Evolutionary conservation across 2,113 vertebrate species (phyloP).

Genomic region (Boulengerochromis microlepis): DNA sequence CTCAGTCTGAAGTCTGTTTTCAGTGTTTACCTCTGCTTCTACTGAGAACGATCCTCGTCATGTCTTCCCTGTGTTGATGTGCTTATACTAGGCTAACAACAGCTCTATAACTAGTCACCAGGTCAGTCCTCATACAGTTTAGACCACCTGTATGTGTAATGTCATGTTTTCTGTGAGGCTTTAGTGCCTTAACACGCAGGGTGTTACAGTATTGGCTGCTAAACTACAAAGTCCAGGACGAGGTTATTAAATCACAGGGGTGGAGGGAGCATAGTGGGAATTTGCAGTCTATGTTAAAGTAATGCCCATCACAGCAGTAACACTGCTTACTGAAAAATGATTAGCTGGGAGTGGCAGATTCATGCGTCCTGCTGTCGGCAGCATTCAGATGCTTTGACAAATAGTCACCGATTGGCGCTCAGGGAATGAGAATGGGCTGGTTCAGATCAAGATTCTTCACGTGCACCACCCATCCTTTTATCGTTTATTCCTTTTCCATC

Average conservation of each 20-base stretch:
- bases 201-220: background rate
- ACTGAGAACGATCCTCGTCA: background rate
- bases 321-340: background rate
- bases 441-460: no score
- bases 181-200: background rate
- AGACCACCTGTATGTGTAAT: background rate
- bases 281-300: background rate
- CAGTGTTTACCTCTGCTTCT: background rate
- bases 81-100: background rate
- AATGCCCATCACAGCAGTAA: background rate
- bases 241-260: background rate
- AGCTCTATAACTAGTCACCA: background rate
- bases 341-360: fast-evolving
- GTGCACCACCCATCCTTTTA: background rate
- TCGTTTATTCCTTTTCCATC: fast-evolving
- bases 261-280: background rate
- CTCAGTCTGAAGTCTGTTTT: background rate
- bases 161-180: background rate
- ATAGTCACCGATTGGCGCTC: background rate
- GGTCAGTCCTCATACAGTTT: background rate
- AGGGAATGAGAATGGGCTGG: background rate
- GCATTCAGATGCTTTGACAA: background rate
- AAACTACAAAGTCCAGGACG: background rate
- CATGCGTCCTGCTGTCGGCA: background rate
- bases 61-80: background rate